Base-by-base conservation (phyloP, 2,113 vertebrate genomes). In the Meles meles region DNA sequence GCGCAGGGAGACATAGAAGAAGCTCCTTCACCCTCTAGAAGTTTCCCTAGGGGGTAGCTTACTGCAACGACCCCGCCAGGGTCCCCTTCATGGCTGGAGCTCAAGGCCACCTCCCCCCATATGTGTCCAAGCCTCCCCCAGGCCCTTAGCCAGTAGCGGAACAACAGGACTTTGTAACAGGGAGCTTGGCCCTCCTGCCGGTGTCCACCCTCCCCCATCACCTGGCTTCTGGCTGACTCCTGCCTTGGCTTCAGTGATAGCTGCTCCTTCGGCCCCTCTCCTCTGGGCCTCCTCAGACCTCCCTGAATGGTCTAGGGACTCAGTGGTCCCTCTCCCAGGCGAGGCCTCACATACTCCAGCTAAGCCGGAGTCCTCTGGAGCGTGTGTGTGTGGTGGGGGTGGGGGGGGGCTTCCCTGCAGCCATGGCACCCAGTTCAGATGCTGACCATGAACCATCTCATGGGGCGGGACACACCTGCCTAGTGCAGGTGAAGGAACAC, bases 211-310 rank as follows among this genome's bases (percentile, higher is more conserved):
- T n/a, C 87, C 23, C 2, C 3, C 34, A 20, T 61, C 21, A 0
- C 0, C 0, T 2, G 29, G 42, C 20, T 20, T 47, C 37, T 6
- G 0, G n/a, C 37, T 25, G 61, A 17, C 4, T n/a, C 55, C 15
- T 11, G 20, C 20, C 29, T 59, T 37, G 1, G 39, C 34, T 42
- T 39, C 67, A 25, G 42, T 10, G 55, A 88, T 31, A 55, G 34
- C n/a, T n/a, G 42, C 12, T 44, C 39, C 3, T 47, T 29, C 42
- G 23, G 23, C 39, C 76, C 31, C 31, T 69, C 81, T 67, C 44
- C 25, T 31, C 49, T 37, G 29, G 25, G 20, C 63, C 71, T 69
- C 71, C 72, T 76, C 42, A 76, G 6, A 7, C 27, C 3, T 27
- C 17, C 34, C 14, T 15, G 23, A 12, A 27, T 5, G 52, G 61